Evolutionary conservation across 2,113 vertebrate genomes (phyloP), one percentile per base, ranked within the genome.

Genomic region (Gnathonemus longibarbis): DNA sequence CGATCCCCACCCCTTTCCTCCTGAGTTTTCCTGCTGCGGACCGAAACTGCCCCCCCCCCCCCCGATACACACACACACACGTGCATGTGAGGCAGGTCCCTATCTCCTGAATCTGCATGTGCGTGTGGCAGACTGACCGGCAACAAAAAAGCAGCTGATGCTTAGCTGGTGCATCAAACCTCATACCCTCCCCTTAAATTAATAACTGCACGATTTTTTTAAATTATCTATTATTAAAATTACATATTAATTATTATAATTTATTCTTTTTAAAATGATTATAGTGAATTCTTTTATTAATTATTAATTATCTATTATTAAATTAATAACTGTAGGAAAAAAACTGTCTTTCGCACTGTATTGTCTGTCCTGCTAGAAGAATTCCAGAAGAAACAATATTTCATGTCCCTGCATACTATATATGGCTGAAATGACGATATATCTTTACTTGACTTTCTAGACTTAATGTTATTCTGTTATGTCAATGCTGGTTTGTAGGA

Each of bases 1-100:
- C 93, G 91, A 93, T 95, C 94, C 91, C 90, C 19, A 17, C 17
- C 17, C 21, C 80, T 21, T n/a, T 84, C 80, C 45, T 3, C 42
- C 39, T 24, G 42, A 19, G 5, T 42, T 84, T 17, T 48, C 80
- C 80, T 46, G 39, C 19, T n/a, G 80, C 5, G 84, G 31, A n/a
- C 70, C 13, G 5, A 19, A 39, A 77, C 13, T 39, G 31, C 70
- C 3, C 31, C 15, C 35, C 31, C 58, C 31, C 53, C 17, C 52
- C 53, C 10, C 35, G 35, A 35, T 1, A 53, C 52, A 21, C 52
- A 53, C 52, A 53, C 52, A 53, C 66, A 27, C 2, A 24, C 3
- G 11, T 35, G 66, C 31, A 5, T 6, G 70, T 17, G 31, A 15
- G 13, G 10, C 27, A 5, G 27, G 31, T 13, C 70, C 4, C 2